Conservation (phyloP, 2,888 invertebrate species). For the Gibbula magus region DNA sequence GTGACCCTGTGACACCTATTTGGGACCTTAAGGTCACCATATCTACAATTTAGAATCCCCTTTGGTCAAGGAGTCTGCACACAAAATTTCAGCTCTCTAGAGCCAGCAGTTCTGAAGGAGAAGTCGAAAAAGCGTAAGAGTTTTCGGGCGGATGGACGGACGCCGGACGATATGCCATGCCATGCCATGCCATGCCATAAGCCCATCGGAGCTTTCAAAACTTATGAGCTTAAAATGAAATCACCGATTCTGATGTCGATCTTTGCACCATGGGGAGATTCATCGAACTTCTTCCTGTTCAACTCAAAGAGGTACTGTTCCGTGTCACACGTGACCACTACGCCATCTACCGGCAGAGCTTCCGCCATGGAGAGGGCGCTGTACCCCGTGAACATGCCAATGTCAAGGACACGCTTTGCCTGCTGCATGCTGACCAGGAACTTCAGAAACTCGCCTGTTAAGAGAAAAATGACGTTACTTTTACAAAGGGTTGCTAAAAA, state of each 20-base stretch:
- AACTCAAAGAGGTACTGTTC: constrained; percentile 50
- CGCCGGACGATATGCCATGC: too few relatives aligned
- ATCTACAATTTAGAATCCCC: too few relatives aligned
- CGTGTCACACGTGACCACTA: constrained; percentile 53
- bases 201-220: neutral
- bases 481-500: neutral
- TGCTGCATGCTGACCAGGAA: constrained; percentile 53
- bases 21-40: too few relatives aligned
- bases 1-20: too few relatives aligned
- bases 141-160: too few relatives aligned
- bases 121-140: too few relatives aligned
- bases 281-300: constrained; percentile 41
- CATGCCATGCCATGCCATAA: too few relatives aligned
- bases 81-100: too few relatives aligned
- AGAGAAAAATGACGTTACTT: neutral
- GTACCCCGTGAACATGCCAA: constrained; percentile 65
- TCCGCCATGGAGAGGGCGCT: constrained; percentile 61
- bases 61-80: too few relatives aligned
- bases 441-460: constrained; percentile 58
- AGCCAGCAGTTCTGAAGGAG: too few relatives aligned
- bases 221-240: neutral
- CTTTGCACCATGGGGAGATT: constrained; percentile 53
- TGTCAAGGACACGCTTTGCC: constrained; percentile 56
- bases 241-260: constrained; percentile 52
- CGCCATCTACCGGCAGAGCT: constrained; percentile 57